Evolutionary conservation across 2,888 invertebrate genomes (phyloP).

Genomic region (Muschampia plurimacula): DNA sequence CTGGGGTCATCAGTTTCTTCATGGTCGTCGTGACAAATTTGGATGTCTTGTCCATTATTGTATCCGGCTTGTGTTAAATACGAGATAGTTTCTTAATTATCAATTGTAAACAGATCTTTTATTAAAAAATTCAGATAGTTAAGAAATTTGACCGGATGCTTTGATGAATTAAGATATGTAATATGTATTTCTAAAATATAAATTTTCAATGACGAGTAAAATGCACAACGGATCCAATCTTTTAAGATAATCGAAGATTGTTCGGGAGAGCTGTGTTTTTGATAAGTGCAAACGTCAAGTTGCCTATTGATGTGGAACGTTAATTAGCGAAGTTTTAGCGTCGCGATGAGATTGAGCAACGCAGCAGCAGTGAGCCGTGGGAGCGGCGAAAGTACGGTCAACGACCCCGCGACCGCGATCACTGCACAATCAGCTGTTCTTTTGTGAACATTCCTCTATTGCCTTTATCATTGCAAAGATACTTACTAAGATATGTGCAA

Average conservation of each 20-base stretch:
- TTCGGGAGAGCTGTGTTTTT: conserved; percentile 42
- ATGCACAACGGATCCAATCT: background rate
- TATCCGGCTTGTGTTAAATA: conserved; percentile 83
- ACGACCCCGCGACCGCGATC: conserved; percentile 72
- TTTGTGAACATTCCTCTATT: conserved; percentile 51
- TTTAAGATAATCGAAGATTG: background rate
- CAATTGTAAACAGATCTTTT: background rate
- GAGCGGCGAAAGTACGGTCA: conserved; percentile 83
- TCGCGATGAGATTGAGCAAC: conserved; percentile 66
- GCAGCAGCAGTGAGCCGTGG: conserved; percentile 66
- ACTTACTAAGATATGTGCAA: background rate
- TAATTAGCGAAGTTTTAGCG: conserved; percentile 63
- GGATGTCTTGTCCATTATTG: conserved; percentile 84
- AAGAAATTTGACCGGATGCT: too few relatives aligned
- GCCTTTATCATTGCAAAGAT: conserved; percentile 31
- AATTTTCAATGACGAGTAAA: background rate
- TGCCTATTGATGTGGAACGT: conserved; percentile 43
- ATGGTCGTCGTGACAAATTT: conserved; percentile 82
- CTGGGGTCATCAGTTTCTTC: conserved; percentile 80
- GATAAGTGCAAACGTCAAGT: conserved; percentile 23
- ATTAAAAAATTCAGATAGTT: too few relatives aligned
- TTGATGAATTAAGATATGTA: too few relatives aligned
- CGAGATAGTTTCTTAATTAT: conserved; percentile 3
- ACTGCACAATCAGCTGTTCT: conserved; percentile 81
- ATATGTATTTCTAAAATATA: background rate